A percentile compares a stretch with the other conserved stretches of the same genome.
phyloP scores from a whole-genome alignment of 2,113 vertebrate species.

The Dasypus novemcinctus region DNA sequence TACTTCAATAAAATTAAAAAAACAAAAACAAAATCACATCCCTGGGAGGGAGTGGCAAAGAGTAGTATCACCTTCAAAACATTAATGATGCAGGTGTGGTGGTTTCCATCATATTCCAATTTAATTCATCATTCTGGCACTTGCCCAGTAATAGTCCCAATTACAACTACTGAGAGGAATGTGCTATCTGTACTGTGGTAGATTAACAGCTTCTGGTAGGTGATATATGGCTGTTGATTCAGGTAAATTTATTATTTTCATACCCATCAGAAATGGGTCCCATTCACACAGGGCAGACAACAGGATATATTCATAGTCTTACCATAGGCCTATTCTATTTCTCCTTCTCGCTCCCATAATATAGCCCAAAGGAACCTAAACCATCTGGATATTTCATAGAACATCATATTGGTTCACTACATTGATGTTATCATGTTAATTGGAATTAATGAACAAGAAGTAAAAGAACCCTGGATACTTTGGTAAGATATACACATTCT shows the following conservation, averaged over 20 bases:
- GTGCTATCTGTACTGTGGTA: neutral
- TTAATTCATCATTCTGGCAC: neutral
- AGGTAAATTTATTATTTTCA: neutral
- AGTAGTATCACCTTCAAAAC: constrained; percentile 9
- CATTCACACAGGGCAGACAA: neutral
- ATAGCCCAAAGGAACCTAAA: neutral
- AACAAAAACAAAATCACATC: too few species aligned
- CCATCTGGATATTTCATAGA: neutral
- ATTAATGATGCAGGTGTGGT: neutral
- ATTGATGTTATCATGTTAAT: neutral
- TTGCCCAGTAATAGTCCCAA: neutral
- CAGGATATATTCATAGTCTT: neutral
- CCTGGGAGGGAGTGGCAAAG: neutral
- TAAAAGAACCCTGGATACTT: neutral
- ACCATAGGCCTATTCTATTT: neutral
- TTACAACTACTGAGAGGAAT: neutral
- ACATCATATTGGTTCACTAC: neutral
- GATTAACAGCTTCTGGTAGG: neutral
- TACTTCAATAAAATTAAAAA: too few species aligned
- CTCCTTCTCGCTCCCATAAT: neutral
- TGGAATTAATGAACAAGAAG: neutral
- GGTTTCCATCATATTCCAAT: neutral
- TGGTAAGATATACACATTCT: neutral
- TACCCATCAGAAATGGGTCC: neutral
- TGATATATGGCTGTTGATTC: neutral